Evolutionary conservation across 2,888 invertebrate species (phyloP), one percentile per base, ranked within the genome.

Genomic region (Drosophila mimica): DNA sequence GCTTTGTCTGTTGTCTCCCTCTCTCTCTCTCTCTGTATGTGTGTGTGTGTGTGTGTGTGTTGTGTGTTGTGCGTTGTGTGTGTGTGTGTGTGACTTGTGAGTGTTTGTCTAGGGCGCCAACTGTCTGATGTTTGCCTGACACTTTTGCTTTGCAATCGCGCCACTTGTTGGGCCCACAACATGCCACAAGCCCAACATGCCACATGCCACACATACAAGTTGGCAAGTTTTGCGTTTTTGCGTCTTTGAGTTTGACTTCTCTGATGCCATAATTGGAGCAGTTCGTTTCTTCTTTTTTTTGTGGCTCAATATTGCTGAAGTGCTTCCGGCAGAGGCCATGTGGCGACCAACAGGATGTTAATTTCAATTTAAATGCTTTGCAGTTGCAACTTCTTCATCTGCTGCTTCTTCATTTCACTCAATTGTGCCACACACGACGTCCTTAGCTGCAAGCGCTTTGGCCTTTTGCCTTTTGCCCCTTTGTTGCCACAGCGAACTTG

Each of bases 361-460:
- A 85, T 85, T 85, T 88, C 85, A 85, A 88, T 86, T 85, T 88
- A 80, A 88, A 86, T 86, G 83, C 85, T 65, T 36, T 76, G 64
- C 74, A 46, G 46, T 62, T 59, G 76, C 76, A 66, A 64, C 65
- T 58, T 67, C 69, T 68, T 36, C 60, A 38, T 51, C 25, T 49
- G 36, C 38, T 60, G 34, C 52, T 57, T 34, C 48, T 31, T 51
- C 49, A 36, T 51, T 48, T 71, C 38, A 62, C 68, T 70, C 79
- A 70, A 81, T 79, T 79, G 74, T 73, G 80, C 72, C 82, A 82
- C 81, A 81, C 54, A 77, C 66, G 72, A 82, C 72, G 80, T 83
- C 83, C 81, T 83, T 81, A 81, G 82, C 82, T 70, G 58, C 63
- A 48, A 79, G 81, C 83, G 63, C 13, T 79, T 66, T 58, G 77